A percentile compares a stretch with the other conserved stretches of the same genome.
phyloP scores from a whole-genome alignment of 2,888 invertebrate genomes.

The Apotomis betuletana region DNA sequence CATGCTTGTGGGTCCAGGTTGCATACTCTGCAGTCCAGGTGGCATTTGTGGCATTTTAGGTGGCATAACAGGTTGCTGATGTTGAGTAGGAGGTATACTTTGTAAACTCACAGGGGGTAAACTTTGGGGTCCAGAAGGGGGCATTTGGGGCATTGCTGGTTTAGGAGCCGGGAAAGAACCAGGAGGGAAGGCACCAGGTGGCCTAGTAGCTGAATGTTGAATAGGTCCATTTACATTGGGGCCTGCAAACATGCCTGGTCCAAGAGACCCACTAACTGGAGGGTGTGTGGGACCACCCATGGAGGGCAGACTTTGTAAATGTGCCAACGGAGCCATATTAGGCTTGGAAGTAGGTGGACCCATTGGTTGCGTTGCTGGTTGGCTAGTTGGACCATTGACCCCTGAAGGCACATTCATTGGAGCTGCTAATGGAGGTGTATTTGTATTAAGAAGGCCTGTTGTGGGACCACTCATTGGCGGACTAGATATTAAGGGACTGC shows the following conservation, averaged over 20 bases:
- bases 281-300: constrained; percentile 36
- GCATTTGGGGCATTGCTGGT: constrained; percentile 32
- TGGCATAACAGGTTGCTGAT: constrained; percentile 40
- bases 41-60: constrained; percentile 31
- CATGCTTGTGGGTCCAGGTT: constrained; percentile 19
- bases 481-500: constrained; percentile 62
- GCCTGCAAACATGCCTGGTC: constrained; percentile 21
- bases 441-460: constrained; percentile 29
- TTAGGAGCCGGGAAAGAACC: constrained; percentile 35
- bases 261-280: constrained; percentile 39
- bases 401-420: constrained; percentile 44
- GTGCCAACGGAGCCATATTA: constrained; percentile 45
- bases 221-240: constrained; percentile 43
- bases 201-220: constrained; percentile 46
- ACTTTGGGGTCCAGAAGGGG: constrained; percentile 44
- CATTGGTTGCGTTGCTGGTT: constrained; percentile 38
- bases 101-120: constrained; percentile 50
- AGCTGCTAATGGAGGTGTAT: constrained; percentile 41
- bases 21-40: constrained; percentile 25
- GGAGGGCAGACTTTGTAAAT: constrained; percentile 43
- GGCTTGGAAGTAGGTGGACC: constrained; percentile 46
- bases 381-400: constrained; percentile 33
- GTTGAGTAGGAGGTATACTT: constrained; percentile 47
- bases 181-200: constrained; percentile 42
- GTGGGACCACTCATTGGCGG: constrained; percentile 53